These are phyloP conservation scores for Eulemur macaco DNA, from an alignment of 2,113 vertebrate species.

Conservation along the genomic window DNA sequence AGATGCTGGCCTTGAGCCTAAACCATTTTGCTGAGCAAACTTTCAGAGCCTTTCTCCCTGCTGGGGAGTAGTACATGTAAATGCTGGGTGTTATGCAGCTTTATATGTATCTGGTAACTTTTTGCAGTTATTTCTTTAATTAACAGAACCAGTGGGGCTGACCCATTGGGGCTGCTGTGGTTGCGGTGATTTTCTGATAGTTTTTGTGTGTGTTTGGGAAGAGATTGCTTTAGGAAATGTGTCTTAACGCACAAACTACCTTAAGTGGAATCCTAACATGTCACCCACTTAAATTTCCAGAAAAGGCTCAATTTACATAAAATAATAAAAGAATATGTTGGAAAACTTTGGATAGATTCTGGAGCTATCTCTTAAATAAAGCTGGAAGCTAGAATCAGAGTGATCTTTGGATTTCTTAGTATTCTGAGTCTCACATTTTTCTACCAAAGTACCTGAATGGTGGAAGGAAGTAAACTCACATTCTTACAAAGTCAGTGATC, in stretches of 20 bases:
- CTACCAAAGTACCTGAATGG: neutral
- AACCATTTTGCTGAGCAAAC: conserved; percentile 38
- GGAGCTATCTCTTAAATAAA: neutral
- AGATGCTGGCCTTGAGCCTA: neutral
- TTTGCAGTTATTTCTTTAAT: conserved; percentile 29
- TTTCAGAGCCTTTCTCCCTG: conserved; percentile 7
- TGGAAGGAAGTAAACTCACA: conserved; percentile 1
- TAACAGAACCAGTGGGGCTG: neutral
- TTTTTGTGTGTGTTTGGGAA: neutral
- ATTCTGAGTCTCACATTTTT: neutral
- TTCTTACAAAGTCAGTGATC: neutral
- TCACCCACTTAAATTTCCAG: neutral
- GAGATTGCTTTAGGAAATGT: conserved; percentile 28
- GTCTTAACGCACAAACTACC: neutral
- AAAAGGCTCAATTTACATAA: conserved; percentile 39
- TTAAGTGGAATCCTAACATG: neutral
- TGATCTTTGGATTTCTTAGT: neutral
- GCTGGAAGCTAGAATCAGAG: neutral
- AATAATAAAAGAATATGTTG: conserved; percentile 12
- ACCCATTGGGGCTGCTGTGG: neutral
- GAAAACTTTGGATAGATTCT: conserved; percentile 33
- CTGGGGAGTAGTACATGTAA: neutral
- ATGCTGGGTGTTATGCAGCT: neutral
- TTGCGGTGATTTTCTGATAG: conserved; percentile 18
- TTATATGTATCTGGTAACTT: conserved; percentile 9